Conservation (phyloP, 1,140 invertebrate genomes). For the Mycetomoellerius zeteki region DNA sequence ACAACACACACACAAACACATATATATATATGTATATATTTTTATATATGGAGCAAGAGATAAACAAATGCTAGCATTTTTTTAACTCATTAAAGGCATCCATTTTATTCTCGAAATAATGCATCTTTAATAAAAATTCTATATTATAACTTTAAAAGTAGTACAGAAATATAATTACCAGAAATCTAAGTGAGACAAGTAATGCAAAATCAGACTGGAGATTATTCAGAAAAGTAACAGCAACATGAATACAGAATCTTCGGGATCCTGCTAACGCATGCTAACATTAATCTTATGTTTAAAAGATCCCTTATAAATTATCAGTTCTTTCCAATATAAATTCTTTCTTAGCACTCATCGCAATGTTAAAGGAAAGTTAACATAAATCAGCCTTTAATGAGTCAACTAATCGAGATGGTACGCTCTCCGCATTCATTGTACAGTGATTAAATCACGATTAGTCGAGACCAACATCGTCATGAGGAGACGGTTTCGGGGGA, state of each 20-base stretch:
- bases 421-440: not conserved
- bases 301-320: slow-evolving; percentile 8
- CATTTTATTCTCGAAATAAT: not conserved
- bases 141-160: not conserved
- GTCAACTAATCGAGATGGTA: not conserved
- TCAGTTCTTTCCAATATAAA: not conserved
- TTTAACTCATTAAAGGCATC: slow-evolving; percentile 35
- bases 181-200: not conserved
- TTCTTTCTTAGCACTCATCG: not conserved
- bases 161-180: not conserved
- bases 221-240: not conserved
- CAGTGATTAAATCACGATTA: slow-evolving; percentile 60
- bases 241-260: not conserved
- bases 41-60: slow-evolving; percentile 14
- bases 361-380: too few relatives aligned
- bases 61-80: slow-evolving; percentile 21
- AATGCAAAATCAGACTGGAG: not conserved
- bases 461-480: slow-evolving; percentile 86
- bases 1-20: not conserved
- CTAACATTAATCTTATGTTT: not conserved
- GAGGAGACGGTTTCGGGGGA: slow-evolving; percentile 76
- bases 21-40: not conserved
- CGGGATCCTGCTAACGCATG: not conserved
- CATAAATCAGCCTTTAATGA: slow-evolving; percentile 42
- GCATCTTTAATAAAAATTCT: slow-evolving; percentile 3